Evolutionary conservation across 2,888 invertebrate genomes (phyloP), one percentile per base, ranked within the genome.

Genomic region (Latrodectus hesperus): DNA sequence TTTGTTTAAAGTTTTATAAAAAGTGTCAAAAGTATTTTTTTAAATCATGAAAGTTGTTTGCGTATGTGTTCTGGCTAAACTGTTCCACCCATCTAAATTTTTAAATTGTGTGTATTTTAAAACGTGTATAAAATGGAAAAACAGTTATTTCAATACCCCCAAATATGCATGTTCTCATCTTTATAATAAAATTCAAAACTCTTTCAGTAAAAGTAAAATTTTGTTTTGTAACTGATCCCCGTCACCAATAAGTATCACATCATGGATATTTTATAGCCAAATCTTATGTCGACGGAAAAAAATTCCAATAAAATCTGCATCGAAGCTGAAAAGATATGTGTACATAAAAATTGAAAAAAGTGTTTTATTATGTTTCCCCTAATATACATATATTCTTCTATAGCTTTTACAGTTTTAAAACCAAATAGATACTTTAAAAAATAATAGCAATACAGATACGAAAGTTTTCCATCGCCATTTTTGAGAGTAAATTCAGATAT

Each of bases 351-450:
- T 16, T 52, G 53, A 65, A 83, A 83, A 83, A 55, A 68, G 52
- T 26, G 76, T 83, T 83, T 83, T 83, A 83, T 83, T 83, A 83
- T 83, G 83, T 68, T 67, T 73, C 52, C 65, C 72, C 26, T 73
- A 49, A 64, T 81, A 22, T 22, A 22, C 1, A 22, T 22, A 22
- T 22, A 52, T 64, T 64, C 65, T 81, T 72, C 60, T 17, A n/a
- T 49, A 51, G 70, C 55, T 74, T 55, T 70, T 83, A 75, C 75
- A 70, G 83, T 76, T 83, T 83, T 51, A 64, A 70, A 83, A 73
- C 75, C 70, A 83, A 83, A 83, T 83, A 64, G 83, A 83, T 83
- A 83, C 73, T 83, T 83, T 76, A 68, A 76, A 73, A 83, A 83
- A 83, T 83, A 83, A 83, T 75, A 76, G 68, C 60, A 26, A 70